Evolutionary conservation across 1,140 invertebrate genomes (phyloP).

Genomic region (Diabrotica virgifera): DNA sequence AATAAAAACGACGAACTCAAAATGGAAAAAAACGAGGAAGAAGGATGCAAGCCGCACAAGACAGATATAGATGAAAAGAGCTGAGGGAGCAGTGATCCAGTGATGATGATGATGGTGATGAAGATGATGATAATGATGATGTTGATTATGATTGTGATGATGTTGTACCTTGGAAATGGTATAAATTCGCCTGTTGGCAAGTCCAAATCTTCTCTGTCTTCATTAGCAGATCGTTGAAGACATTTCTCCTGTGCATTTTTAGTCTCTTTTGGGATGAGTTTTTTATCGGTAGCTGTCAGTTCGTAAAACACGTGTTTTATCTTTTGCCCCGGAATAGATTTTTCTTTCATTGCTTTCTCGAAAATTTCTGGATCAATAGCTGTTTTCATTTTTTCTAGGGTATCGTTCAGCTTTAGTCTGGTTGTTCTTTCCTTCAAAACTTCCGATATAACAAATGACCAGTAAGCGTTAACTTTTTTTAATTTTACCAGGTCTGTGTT

Average conservation of each 20-base stretch:
- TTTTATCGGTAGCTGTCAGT: background rate
- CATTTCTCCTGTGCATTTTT: background rate
- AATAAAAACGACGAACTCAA: too few relatives aligned
- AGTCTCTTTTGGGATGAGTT: background rate
- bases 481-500: constrained; percentile 24
- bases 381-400: constrained; percentile 21
- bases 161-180: background rate
- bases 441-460: constrained; percentile 24
- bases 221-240: too few relatives aligned
- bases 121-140: too few relatives aligned
- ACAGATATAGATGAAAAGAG: too few relatives aligned
- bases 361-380: constrained; percentile 3
- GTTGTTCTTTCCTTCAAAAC: constrained; percentile 27
- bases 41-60: too few relatives aligned
- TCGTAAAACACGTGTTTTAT: background rate
- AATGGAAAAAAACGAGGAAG: too few relatives aligned
- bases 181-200: too few relatives aligned
- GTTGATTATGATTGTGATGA: too few relatives aligned
- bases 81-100: too few relatives aligned
- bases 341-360: background rate
- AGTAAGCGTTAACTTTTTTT: constrained; percentile 31
- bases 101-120: too few relatives aligned
- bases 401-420: constrained; percentile 14
- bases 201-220: too few relatives aligned
- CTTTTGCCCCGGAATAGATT: background rate